Evolutionary conservation across 2,888 invertebrate species (phyloP), one percentile per base, ranked within the genome.

Genomic region (Quadroppia sp.): DNA sequence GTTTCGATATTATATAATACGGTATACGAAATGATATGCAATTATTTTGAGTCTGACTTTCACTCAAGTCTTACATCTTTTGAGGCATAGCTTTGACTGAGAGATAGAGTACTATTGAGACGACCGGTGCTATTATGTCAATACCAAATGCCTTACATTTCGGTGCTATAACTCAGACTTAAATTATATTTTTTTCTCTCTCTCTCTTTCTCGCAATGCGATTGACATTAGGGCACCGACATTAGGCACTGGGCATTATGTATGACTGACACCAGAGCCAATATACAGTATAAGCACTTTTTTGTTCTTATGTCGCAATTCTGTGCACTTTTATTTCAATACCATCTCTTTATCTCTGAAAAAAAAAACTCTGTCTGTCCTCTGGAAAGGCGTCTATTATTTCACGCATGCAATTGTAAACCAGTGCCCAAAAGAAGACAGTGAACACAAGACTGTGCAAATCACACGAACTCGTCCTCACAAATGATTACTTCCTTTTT

Each of bases 401-500:
- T 61, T 61, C 32, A 61, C 61, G 61, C 32, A n/a, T 61, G 25
- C 61, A 61, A 32, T 23, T 23, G 25, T 20, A 53, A 23, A 13
- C 23, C 25, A 23, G 53, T 53, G 23, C 20, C 20, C 13, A 40
- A n/a, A 20, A 53, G 23, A 25, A 25, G 23, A 25, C 61, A 32
- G 11, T 61, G 11, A 20, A 32, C 61, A 61, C 13, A 61, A 61
- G 30, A 61, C 32, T 17, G n/a, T 61, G 23, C 23, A 53, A 53
- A 50, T 61, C 61, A 61, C 61, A 61, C 61, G 61, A 61, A 61
- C 32, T n/a, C 30, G 53, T 53, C 53, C 53, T 61, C 61, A 61
- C 61, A 61, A 61, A 61, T 61, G 61, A 61, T 61, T 36, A 61
- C 61, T 61, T 61, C 61, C 61, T 61, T 61, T 45, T 53, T 53